These are phyloP conservation scores for Drosophila bipectinata DNA, from an alignment of 1,140 invertebrate species.

Conservation along the genomic window DNA sequence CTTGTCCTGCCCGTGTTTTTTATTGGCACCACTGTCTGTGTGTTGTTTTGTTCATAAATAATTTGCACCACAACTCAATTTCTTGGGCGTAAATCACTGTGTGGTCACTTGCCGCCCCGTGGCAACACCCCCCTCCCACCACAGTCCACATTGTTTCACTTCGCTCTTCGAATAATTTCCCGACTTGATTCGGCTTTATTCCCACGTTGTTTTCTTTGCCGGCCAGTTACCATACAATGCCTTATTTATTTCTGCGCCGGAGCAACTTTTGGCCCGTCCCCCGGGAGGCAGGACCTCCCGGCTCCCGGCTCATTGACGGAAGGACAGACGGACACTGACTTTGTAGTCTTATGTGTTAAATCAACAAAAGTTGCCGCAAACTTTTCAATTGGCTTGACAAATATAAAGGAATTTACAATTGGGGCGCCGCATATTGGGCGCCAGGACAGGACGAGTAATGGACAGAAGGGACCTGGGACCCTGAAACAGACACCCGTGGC, in stretches of 20 bases:
- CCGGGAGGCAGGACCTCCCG: constrained; percentile 21
- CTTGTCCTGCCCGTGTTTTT: constrained; percentile 46
- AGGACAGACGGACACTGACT: constrained; percentile 23
- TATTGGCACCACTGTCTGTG: constrained; percentile 66
- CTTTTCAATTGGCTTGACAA: constrained; percentile 79
- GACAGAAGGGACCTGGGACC: constrained; percentile 25
- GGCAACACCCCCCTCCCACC: background rate
- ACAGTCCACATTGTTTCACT: constrained; percentile 50
- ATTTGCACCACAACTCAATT: constrained; percentile 81
- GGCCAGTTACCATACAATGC: constrained; percentile 74
- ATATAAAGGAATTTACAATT: constrained; percentile 72
- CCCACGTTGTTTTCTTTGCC: constrained; percentile 51
- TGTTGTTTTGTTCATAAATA: constrained; percentile 80
- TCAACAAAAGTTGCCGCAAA: constrained; percentile 73
- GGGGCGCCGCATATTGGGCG: constrained; percentile 19
- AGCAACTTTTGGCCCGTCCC: constrained; percentile 46
- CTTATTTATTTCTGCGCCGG: constrained; percentile 60
- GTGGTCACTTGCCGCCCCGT: constrained; percentile 50
- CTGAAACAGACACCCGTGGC: background rate
- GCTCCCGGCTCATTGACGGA: constrained; percentile 33
- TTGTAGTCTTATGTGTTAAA: constrained; percentile 60
- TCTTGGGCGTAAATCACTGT: constrained; percentile 81
- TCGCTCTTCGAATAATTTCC: constrained; percentile 68
- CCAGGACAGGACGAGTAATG: constrained; percentile 6
- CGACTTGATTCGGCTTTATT: constrained; percentile 57